phyloP scores from a whole-genome alignment of 1,140 invertebrate species.

The Hypsibius dujardini region DNA sequence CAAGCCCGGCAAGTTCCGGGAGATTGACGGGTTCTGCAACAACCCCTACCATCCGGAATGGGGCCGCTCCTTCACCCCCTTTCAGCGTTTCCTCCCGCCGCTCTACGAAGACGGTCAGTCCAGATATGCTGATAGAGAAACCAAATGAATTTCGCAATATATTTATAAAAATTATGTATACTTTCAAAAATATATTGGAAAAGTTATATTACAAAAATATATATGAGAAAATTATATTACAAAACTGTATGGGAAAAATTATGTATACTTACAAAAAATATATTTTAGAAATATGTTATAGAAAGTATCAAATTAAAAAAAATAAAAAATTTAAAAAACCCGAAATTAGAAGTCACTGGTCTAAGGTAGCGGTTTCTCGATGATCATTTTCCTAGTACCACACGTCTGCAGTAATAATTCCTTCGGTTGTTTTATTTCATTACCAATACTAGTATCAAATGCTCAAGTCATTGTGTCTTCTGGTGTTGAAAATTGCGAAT shows the following conservation, averaged over 20 bases:
- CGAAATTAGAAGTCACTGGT: too few species aligned
- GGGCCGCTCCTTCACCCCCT: constrained; percentile 32
- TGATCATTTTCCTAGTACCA: too few species aligned
- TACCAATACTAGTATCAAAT: too few species aligned
- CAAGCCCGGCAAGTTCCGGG: constrained; percentile 38
- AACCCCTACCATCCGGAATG: constrained; percentile 41
- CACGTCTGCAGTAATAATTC: too few species aligned
- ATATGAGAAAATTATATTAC: too few species aligned
- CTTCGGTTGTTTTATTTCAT: too few species aligned
- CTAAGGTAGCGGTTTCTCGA: too few species aligned
- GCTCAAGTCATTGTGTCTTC: too few species aligned
- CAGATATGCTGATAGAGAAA: background rate
- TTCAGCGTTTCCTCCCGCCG: constrained; percentile 31
- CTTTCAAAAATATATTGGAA: background rate
- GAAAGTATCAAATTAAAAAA: too few species aligned
- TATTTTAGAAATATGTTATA: background rate
- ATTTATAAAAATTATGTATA: background rate
- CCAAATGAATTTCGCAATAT: background rate
- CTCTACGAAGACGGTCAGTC: constrained; percentile 33
- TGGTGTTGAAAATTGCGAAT: too few species aligned
- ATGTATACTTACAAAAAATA: background rate
- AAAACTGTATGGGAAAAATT: background rate
- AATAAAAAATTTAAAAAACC: too few species aligned
- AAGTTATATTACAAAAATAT: background rate
- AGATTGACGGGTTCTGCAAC: constrained; percentile 54